These are phyloP conservation scores for Carposina sasakii DNA, from an alignment of 1,140 invertebrate species.

Conservation along the genomic window DNA sequence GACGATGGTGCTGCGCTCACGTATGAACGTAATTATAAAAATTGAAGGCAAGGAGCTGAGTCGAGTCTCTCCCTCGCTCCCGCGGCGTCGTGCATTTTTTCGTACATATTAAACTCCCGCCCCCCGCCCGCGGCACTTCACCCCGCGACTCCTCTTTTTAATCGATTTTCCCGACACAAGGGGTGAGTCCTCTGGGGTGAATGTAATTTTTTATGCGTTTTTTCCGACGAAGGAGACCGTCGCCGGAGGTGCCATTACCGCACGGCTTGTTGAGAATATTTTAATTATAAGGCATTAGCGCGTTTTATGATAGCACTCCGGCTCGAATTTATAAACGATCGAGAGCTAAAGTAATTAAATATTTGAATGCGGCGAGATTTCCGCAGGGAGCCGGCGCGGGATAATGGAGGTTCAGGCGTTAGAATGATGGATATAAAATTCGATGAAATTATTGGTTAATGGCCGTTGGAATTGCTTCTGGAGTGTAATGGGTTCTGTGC, in stretches of 20 bases:
- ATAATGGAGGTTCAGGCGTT: slow-evolving; percentile 58
- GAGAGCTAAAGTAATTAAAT: slow-evolving; percentile 70
- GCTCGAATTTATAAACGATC: slow-evolving; percentile 68
- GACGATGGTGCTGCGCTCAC: slow-evolving; percentile 33
- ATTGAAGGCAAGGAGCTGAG: slow-evolving; percentile 62
- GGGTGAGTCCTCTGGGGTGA: slow-evolving; percentile 72
- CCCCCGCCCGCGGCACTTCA: slow-evolving; percentile 36
- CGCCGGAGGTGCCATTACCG: slow-evolving; percentile 72
- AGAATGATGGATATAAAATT: slow-evolving; percentile 69
- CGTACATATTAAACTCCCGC: slow-evolving; percentile 70
- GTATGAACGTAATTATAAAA: slow-evolving; percentile 73
- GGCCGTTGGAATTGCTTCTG: slow-evolving; percentile 54
- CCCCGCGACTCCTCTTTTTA: slow-evolving; percentile 70
- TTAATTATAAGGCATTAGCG: slow-evolving; percentile 73
- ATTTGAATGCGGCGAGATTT: slow-evolving; percentile 71
- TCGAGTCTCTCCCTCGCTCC: slow-evolving; percentile 61
- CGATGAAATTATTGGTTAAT: slow-evolving; percentile 68
- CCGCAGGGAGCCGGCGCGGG: slow-evolving; percentile 56
- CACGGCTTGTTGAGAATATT: slow-evolving; percentile 74
- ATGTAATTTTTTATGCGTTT: slow-evolving; percentile 75
- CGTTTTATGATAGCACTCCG: slow-evolving; percentile 71
- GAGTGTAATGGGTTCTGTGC: slow-evolving; percentile 33
- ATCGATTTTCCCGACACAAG: slow-evolving; percentile 72
- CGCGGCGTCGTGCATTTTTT: slow-evolving; percentile 69
- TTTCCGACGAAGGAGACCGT: slow-evolving; percentile 63